A percentile compares a stretch with the other conserved stretches of the same genome.
Evolutionary conservation across 2,113 vertebrate species (phyloP).

Genomic region (Cisticola juncidis): DNA sequence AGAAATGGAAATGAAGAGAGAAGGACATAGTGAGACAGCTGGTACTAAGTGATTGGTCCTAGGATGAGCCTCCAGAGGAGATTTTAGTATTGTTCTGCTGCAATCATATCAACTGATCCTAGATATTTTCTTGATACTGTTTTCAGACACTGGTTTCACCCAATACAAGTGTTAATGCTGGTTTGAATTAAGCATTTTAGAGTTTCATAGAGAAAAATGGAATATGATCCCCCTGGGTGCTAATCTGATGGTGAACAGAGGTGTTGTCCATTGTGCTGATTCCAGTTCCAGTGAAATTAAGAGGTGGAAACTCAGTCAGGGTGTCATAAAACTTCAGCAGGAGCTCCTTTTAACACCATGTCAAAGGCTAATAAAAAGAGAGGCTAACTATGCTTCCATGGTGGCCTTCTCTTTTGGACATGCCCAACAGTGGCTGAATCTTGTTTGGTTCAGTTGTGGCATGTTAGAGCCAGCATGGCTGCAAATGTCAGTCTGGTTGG

Average conservation of each 20-base stretch:
- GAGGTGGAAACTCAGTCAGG: neutral
- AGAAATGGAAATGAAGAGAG: neutral
- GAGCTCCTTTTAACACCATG: neutral
- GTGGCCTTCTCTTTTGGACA: neutral
- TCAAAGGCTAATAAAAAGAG: neutral
- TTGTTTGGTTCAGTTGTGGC: neutral
- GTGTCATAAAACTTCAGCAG: neutral
- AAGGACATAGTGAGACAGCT: neutral
- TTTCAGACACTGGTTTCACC: neutral
- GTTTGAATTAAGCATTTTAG: neutral
- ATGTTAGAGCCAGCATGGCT: neutral
- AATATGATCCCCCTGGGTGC: neutral
- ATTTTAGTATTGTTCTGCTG: neutral
- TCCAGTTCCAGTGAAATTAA: neutral
- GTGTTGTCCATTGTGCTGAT: neutral
- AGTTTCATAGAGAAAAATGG: neutral
- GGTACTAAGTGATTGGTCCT: neutral
- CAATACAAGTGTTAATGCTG: neutral
- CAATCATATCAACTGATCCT: neutral
- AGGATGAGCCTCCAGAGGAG: neutral
- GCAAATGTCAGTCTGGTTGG: neutral
- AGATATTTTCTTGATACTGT: neutral
- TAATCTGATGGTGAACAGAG: neutral
- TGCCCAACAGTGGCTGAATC: neutral
- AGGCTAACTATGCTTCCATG: neutral